A percentile compares a stretch with the other conserved stretches of the same genome.
phyloP scores from a whole-genome alignment of 2,888 invertebrate species.

The Andrena haemorrhoa region DNA sequence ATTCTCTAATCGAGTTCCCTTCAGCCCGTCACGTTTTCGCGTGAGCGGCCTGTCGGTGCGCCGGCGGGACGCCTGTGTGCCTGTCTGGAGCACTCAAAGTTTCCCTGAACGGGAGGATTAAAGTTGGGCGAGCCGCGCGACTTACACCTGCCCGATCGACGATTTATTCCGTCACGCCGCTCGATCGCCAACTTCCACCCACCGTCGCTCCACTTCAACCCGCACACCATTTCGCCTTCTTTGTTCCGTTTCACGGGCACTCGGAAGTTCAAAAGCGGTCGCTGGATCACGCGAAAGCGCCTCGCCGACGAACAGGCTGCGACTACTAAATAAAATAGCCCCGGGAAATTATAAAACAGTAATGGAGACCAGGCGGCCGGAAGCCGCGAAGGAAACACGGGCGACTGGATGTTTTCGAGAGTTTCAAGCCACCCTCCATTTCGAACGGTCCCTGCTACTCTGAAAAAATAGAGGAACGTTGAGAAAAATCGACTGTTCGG shows the following conservation, averaged over 20 bases:
- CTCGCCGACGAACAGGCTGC: slow-evolving; percentile 38
- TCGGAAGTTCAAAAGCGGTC: slow-evolving; percentile 55
- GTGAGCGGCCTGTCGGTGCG: slow-evolving; percentile 12
- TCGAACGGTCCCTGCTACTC: neutral
- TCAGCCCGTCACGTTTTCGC: slow-evolving; percentile 16
- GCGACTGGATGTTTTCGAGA: neutral
- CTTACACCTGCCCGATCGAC: slow-evolving; percentile 73
- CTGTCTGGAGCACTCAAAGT: slow-evolving; percentile 29
- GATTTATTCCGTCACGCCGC: slow-evolving; percentile 75
- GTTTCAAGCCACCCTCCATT: neutral
- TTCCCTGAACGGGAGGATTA: slow-evolving; percentile 56
- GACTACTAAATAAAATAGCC: neutral
- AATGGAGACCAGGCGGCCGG: neutral
- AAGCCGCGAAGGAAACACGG: neutral
- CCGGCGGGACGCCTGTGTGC: slow-evolving; percentile 9
- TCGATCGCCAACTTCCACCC: slow-evolving; percentile 52
- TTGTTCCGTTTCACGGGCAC: slow-evolving; percentile 59
- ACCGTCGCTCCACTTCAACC: slow-evolving; percentile 26
- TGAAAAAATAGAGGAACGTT: neutral
- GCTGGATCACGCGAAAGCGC: slow-evolving; percentile 36
- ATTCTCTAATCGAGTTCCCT: slow-evolving; percentile 72
- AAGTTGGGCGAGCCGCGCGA: slow-evolving; percentile 60
- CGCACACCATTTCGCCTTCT: slow-evolving; percentile 13
- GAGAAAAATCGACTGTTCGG: too few species aligned
- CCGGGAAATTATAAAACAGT: slow-evolving; percentile 36